Percentiles rank a stretch among this genome's conserved stretches.
Evolutionary conservation across 2,113 vertebrate species (phyloP).

Genomic region (Parus major): DNA sequence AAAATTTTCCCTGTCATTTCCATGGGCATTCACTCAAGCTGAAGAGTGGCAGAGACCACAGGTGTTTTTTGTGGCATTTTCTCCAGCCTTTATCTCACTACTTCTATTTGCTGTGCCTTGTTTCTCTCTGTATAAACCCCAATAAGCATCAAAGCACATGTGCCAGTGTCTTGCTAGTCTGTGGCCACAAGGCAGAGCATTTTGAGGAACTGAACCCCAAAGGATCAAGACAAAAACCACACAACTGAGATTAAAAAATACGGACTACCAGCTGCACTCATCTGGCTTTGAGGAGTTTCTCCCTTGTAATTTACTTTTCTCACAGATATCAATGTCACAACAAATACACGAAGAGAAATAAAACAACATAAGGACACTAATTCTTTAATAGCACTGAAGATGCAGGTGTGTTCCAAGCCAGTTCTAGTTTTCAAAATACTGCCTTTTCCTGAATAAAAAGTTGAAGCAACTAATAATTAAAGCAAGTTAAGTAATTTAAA

Average conservation of each 20-base stretch:
- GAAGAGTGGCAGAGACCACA: not conserved
- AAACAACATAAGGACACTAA: not conserved
- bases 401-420: not conserved
- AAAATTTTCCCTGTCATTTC: not conserved
- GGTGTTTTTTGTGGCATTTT: not conserved
- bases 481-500: not conserved
- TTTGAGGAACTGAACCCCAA: not conserved
- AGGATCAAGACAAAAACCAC: not conserved
- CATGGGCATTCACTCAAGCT: not conserved
- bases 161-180: not conserved
- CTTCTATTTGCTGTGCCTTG: not conserved
- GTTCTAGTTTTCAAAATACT: not conserved
- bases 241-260: not conserved
- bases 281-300: not conserved
- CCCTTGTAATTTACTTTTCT: not conserved
- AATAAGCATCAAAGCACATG: fast-evolving
- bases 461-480: not conserved
- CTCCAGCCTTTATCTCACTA: not conserved
- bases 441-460: not conserved
- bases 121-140: not conserved
- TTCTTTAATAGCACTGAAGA: not conserved
- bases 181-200: not conserved
- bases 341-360: not conserved
- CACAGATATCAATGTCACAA: fast-evolving
- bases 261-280: not conserved